These are phyloP conservation scores for Notamacropus eugenii DNA, from an alignment of 2,797 vertebrate genomes.

Conservation along the genomic window DNA sequence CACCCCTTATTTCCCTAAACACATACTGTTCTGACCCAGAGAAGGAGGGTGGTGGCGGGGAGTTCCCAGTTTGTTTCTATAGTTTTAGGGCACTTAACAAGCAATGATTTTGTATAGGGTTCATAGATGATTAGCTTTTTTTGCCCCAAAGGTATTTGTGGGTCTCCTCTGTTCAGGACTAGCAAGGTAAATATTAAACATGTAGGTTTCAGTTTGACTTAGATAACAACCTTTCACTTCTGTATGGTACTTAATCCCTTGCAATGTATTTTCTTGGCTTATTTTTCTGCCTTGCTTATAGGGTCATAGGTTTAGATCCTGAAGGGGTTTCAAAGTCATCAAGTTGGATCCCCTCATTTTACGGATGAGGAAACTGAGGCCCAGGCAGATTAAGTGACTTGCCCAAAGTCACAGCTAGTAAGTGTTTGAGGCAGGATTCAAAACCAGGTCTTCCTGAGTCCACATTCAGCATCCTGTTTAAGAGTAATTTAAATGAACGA, in stretches of 20 bases:
- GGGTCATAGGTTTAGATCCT: neutral
- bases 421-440: too few relatives aligned
- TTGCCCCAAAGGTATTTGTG: neutral
- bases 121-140: neutral
- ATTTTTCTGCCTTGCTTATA: neutral
- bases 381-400: neutral
- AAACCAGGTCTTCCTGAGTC: too few relatives aligned
- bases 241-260: neutral
- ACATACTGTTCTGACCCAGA: neutral
- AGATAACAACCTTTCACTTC: neutral
- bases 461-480: too few relatives aligned
- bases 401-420: neutral
- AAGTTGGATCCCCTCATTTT: neutral
- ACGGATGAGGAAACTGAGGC: neutral
- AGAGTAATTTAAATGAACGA: too few relatives aligned
- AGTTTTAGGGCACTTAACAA: neutral
- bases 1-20: accelerated
- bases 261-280: neutral
- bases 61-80: neutral
- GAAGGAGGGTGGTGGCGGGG: neutral
- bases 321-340: neutral
- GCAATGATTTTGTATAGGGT: neutral
- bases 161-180: neutral
- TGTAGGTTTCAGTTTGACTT: neutral
- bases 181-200: neutral